Conservation (phyloP, 2,797 vertebrate genomes). For the Pangasius krempfi region DNA sequence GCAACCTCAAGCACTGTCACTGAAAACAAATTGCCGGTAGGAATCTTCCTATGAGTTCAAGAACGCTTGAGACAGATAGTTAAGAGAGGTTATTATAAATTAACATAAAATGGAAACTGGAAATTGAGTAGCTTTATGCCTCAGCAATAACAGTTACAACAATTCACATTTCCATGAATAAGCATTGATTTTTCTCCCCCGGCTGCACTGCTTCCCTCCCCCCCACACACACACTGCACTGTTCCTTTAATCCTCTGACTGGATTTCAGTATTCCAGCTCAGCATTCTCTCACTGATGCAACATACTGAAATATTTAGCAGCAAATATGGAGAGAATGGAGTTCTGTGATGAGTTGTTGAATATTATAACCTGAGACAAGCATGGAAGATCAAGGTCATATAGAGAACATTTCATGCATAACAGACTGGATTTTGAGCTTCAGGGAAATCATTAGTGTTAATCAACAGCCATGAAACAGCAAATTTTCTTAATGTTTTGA, state of each 20-base stretch:
- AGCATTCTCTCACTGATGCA: constrained; percentile 38
- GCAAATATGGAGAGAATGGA: constrained; percentile 8
- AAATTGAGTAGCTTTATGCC: background rate
- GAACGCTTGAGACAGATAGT: background rate
- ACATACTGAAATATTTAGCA: constrained; percentile 44
- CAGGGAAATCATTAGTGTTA: background rate
- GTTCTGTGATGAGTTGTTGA: background rate
- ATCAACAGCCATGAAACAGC: background rate
- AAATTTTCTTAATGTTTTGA: background rate
- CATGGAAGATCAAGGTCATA: background rate
- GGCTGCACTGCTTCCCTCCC: background rate
- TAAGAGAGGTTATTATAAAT: background rate
- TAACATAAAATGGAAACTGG: background rate
- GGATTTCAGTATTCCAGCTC: constrained; percentile 23
- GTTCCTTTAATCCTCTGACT: constrained; percentile 18
- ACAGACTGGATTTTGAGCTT: background rate
- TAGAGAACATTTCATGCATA: background rate
- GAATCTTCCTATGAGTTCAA: background rate
- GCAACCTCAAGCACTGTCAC: background rate
- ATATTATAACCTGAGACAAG: background rate
- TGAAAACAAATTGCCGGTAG: background rate
- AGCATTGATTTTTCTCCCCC: constrained; percentile 15
- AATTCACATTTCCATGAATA: constrained; percentile 20
- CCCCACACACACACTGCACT: background rate
- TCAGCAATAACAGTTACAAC: constrained; percentile 16